Conservation (phyloP, 2,797 vertebrate species). For the Nannoperca obscura region DNA sequence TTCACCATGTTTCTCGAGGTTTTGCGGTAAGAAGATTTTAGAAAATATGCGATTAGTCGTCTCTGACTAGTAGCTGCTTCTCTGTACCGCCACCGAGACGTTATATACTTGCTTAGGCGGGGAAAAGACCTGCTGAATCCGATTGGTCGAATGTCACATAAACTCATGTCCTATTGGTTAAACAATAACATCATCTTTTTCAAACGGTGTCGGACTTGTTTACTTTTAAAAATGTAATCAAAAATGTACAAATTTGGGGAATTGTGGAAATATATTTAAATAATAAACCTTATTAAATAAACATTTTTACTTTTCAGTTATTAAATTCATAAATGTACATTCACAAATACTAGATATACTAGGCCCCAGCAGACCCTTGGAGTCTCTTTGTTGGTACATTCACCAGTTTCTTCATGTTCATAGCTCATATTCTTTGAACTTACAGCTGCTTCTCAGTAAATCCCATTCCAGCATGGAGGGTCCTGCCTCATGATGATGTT, state of each 20-base stretch:
- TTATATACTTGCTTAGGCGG: background rate
- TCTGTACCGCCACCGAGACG: too few species aligned
- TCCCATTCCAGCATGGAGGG: background rate
- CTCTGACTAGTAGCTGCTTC: too few species aligned
- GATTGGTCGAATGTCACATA: background rate
- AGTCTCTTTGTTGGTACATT: too few species aligned
- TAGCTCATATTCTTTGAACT: background rate
- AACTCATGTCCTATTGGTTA: conserved; percentile 1
- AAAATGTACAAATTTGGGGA: too few species aligned
- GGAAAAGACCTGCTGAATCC: background rate
- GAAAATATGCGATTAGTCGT: too few species aligned
- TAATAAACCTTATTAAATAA: background rate
- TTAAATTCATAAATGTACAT: background rate
- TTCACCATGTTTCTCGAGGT: background rate
- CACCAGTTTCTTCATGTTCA: background rate
- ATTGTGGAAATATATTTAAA: background rate
- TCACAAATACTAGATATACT: too few species aligned
- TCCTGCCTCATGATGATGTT: background rate
- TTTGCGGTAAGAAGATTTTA: background rate
- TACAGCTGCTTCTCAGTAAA: background rate
- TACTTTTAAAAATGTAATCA: too few species aligned
- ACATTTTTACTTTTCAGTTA: too few species aligned
- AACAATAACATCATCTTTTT: too few species aligned
- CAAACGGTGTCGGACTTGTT: too few species aligned
- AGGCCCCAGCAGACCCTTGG: too few species aligned